These are phyloP conservation scores for Athrips mouffetella DNA, from an alignment of 2,888 invertebrate species.

Conservation along the genomic window DNA sequence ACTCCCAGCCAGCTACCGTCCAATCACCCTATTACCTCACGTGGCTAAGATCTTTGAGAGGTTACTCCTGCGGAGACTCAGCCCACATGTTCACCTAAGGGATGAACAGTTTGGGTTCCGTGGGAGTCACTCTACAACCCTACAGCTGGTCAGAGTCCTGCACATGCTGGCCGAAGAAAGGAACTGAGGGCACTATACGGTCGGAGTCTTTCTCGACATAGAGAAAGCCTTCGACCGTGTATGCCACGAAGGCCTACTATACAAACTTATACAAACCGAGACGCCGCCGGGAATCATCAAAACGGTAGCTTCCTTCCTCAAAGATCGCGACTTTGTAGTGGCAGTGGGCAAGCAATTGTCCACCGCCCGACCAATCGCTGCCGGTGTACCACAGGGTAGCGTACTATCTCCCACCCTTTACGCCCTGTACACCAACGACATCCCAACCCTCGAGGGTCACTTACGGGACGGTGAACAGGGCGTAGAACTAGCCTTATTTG, in stretches of 20 bases:
- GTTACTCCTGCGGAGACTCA: too few relatives aligned
- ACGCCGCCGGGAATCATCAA: conserved; percentile 17
- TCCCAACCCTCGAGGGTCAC: too few relatives aligned
- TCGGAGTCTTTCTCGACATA: too few relatives aligned
- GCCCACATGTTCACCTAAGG: conserved; percentile 8
- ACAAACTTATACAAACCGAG: conserved; percentile 23
- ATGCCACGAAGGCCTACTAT: conserved; percentile 34
- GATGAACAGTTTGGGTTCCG: conserved; percentile 26
- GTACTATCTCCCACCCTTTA: too few relatives aligned
- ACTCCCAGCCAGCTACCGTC: conserved; percentile 24
- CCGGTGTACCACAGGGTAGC: conserved; percentile 26
- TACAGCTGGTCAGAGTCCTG: conserved; percentile 30
- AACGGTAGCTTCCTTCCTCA: conserved; percentile 24
- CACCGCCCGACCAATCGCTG: conserved; percentile 10
- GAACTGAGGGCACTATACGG: conserved; percentile 2
- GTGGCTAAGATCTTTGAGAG: conserved; percentile 3
- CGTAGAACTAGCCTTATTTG: too few relatives aligned
- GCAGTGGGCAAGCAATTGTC: conserved; percentile 18
- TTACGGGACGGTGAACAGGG: too few relatives aligned
- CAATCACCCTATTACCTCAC: conserved; percentile 13
- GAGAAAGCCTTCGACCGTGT: too few relatives aligned
- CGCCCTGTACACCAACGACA: too few relatives aligned
- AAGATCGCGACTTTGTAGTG: conserved; percentile 22
- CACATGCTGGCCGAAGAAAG: conserved; percentile 21
- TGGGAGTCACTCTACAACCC: conserved; percentile 29